phyloP scores from a whole-genome alignment of 2,113 vertebrate genomes.

The Peromyscus polionotus region DNA sequence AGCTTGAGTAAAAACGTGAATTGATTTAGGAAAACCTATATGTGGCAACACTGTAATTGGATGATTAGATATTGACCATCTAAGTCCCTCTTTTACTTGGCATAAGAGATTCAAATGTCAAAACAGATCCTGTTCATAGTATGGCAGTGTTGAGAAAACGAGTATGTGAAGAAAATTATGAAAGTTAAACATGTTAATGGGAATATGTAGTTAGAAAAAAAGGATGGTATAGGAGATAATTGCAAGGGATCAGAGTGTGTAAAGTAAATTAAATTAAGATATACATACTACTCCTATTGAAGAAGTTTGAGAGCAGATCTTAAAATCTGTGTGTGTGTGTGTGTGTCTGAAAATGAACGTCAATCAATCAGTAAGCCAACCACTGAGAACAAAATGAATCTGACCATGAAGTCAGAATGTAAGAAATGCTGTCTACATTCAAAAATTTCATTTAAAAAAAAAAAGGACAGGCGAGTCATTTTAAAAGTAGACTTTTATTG shows the following conservation, averaged over 20 bases:
- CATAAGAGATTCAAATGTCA: neutral
- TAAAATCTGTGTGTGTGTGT: neutral
- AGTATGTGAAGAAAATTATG: neutral
- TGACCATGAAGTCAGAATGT: neutral
- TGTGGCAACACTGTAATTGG: neutral
- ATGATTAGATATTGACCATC: neutral
- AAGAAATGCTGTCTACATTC: neutral
- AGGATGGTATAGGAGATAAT: neutral
- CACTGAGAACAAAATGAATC: neutral
- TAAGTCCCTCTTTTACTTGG: neutral
- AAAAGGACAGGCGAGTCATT: neutral
- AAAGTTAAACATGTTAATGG: neutral
- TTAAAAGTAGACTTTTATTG: neutral
- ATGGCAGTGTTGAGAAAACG: neutral
- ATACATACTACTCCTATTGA: neutral
- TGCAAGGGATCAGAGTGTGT: neutral
- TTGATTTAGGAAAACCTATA: constrained; percentile 10
- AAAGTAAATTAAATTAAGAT: constrained; percentile 18
- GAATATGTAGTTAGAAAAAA: neutral
- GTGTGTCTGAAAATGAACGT: neutral
- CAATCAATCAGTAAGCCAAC: neutral
- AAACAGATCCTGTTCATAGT: neutral
- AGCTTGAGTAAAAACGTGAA: neutral
- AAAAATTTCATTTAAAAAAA: neutral
- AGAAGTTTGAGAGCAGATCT: neutral